A percentile compares a stretch with the other conserved stretches of the same genome.
These are phyloP conservation scores for Sarcophaga carnaria DNA, from an alignment of 2,888 invertebrate genomes.

Conservation along the genomic window DNA sequence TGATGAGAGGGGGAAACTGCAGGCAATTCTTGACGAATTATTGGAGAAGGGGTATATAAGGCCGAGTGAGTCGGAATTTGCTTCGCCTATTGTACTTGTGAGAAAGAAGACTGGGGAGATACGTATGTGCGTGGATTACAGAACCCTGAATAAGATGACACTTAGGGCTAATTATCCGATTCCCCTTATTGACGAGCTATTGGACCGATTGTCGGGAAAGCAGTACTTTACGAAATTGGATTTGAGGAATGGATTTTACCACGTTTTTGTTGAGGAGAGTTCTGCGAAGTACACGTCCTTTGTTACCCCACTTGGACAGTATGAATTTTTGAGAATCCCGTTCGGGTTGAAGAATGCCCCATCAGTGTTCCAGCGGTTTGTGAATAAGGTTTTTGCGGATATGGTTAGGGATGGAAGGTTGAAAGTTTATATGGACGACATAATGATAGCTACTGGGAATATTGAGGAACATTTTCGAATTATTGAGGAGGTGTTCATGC, in stretches of 20 bases:
- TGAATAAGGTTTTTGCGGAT: slow-evolving; percentile 63
- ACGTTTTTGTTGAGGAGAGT: slow-evolving; percentile 1
- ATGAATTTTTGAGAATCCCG: no score
- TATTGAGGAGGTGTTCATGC: no score
- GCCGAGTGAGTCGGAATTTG: no score
- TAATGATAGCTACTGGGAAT: slow-evolving; percentile 42
- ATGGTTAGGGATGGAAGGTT: slow-evolving; percentile 56
- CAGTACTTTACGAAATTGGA: neutral
- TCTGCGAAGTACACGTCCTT: no score
- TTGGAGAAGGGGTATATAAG: no score
- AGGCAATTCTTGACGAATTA: no score
- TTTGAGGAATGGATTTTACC: neutral
- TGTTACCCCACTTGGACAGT: no score
- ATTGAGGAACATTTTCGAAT: no score
- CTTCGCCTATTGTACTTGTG: neutral
- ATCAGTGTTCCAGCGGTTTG: slow-evolving; percentile 30
- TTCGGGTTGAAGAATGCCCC: no score
- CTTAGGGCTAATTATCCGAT: neutral
- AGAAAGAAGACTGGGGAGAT: neutral
- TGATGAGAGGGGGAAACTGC: no score
- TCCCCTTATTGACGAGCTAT: neutral
- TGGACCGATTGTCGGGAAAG: neutral
- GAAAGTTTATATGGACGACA: slow-evolving; percentile 68
- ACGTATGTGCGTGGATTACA: neutral
- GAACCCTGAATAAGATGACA: neutral